Evolutionary conservation across 2,888 invertebrate species (phyloP).

Genomic region (Drosophila lacicola): DNA sequence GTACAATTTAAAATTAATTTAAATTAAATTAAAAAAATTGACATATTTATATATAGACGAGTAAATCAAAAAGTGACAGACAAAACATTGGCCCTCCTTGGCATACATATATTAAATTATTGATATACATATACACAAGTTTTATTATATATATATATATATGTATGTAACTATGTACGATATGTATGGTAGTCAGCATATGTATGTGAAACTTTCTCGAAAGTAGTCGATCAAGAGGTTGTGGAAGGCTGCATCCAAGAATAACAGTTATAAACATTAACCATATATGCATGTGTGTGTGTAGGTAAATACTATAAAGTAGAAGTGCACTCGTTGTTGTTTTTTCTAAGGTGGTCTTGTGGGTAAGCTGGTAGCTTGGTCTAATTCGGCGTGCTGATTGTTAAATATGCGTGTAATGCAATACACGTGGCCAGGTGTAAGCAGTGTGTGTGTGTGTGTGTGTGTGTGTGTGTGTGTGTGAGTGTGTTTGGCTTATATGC

Average conservation of each 20-base stretch:
- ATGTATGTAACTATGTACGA: conserved; percentile 33
- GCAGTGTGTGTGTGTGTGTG: conserved; percentile 29
- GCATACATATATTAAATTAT: conserved; percentile 37
- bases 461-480: background rate
- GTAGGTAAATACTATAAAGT: conserved; percentile 36
- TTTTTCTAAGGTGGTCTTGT: conserved; percentile 49
- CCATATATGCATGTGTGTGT: conserved; percentile 14
- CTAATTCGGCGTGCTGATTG: conserved; percentile 54
- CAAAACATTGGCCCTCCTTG: conserved; percentile 58
- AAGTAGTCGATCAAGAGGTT: conserved; percentile 58
- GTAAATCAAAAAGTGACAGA: conserved; percentile 47
- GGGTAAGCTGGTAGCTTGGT: conserved; percentile 75
- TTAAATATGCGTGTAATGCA: conserved; percentile 1
- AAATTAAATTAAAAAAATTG: conserved; percentile 66
- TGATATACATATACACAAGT: conserved; percentile 25
- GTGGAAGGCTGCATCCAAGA: conserved; percentile 52
- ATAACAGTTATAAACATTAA: conserved; percentile 38
- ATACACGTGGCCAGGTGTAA: conserved; percentile 17
- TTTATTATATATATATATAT: conserved; percentile 21
- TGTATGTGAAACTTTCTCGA: conserved; percentile 25
- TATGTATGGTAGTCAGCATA: conserved; percentile 31
- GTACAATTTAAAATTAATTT: conserved; percentile 83
- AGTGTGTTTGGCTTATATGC: conserved; percentile 27
- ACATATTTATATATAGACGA: conserved; percentile 43
- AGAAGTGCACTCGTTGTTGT: conserved; percentile 41